Percentiles rank a stretch among this genome's conserved stretches.
These are phyloP conservation scores for Myotis findleyi DNA, from an alignment of 2,797 vertebrate species.

Conservation along the genomic window DNA sequence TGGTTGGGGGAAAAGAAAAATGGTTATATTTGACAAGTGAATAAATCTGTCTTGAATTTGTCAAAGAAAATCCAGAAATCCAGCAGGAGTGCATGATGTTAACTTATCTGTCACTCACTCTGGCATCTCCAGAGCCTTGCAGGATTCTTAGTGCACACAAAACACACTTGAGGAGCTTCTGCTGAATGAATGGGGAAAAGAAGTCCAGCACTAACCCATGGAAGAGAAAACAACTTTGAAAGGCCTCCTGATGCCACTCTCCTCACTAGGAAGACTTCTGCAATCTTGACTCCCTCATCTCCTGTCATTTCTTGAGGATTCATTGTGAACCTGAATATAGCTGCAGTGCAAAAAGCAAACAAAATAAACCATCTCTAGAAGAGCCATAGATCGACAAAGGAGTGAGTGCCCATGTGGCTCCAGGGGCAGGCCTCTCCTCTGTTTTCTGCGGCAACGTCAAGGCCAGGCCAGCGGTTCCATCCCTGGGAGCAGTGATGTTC, in stretches of 20 bases:
- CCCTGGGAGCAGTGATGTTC: background rate
- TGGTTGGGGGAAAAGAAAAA: background rate
- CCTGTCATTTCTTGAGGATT: background rate
- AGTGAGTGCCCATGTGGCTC: background rate
- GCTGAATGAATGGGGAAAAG: background rate
- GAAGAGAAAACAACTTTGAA: background rate
- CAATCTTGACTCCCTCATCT: background rate
- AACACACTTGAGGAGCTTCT: background rate
- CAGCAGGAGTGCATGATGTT: background rate
- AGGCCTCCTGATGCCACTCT: background rate
- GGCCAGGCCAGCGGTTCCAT: background rate
- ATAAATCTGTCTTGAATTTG: background rate
- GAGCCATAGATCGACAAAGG: background rate
- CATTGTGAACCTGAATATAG: background rate
- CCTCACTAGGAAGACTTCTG: background rate
- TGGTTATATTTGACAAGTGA: background rate
- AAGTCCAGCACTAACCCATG: background rate
- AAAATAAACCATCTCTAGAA: background rate
- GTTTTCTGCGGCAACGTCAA: background rate
- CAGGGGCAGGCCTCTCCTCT: background rate
- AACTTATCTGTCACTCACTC: background rate
- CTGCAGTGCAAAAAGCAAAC: background rate
- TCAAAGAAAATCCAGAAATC: background rate
- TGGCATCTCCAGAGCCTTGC: background rate
- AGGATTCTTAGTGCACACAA: background rate